These are phyloP conservation scores for Sebastes miniatus DNA, from an alignment of 2,797 vertebrate species.

Conservation along the genomic window DNA sequence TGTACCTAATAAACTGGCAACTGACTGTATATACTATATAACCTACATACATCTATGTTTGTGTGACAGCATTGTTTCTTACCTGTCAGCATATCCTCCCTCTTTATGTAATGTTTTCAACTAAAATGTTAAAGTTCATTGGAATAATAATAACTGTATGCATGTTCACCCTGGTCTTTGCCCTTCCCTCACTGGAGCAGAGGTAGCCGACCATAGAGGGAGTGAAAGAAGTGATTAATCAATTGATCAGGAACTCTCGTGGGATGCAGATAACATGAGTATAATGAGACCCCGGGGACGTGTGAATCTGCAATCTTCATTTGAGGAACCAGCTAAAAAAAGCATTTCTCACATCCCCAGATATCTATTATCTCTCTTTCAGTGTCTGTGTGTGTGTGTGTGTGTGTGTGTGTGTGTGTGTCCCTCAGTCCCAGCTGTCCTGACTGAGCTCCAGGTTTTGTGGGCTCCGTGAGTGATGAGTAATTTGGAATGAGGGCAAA, in stretches of 20 bases:
- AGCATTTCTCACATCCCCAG: slow-evolving; percentile 5
- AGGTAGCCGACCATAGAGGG: neutral
- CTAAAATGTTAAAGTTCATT: neutral
- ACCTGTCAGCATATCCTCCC: neutral
- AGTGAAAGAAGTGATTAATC: slow-evolving; percentile 8
- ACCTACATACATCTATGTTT: neutral
- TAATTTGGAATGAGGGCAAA: slow-evolving; percentile 16
- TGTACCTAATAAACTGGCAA: neutral
- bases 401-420: neutral
- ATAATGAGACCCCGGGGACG: slow-evolving; percentile 46
- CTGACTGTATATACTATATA: neutral
- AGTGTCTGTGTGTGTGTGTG: neutral
- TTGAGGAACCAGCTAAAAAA: neutral
- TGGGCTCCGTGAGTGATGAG: slow-evolving; percentile 25
- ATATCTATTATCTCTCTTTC: slow-evolving; percentile 9
- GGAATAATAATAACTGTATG: slow-evolving; percentile 15
- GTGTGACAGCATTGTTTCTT: neutral
- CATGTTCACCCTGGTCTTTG: neutral
- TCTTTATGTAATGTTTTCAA: neutral
- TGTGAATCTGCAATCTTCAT: slow-evolving; percentile 15
- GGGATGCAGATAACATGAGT: slow-evolving; percentile 7
- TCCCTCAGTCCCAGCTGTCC: slow-evolving; percentile 37
- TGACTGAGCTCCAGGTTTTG: slow-evolving; percentile 32
- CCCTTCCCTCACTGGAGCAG: neutral
- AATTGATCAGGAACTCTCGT: slow-evolving; percentile 9